Evolutionary conservation across 1,140 invertebrate genomes (phyloP), one percentile per base, ranked within the genome.

Genomic region (Panagrolaimus sp.): DNA sequence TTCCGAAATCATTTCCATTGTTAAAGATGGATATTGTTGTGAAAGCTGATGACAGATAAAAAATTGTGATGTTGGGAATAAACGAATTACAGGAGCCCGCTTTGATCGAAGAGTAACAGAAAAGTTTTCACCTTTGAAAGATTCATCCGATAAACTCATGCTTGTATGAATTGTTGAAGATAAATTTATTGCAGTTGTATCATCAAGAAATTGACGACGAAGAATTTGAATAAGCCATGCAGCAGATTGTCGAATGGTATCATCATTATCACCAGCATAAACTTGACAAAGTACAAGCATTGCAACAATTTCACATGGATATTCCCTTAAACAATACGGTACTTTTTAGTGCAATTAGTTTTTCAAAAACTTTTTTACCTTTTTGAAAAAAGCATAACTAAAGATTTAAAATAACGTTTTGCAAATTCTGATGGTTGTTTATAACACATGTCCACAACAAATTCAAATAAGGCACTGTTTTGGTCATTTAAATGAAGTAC

Each of bases 221-320:
- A 98, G 85, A 14, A 98, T 86, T 82, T 97, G 94, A 3, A 99
- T 86, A 32, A 99, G 87, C 78, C 96, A 92, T 55, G 96, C 86
- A 0, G 96, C 94, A 9, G 90, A 92, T 80, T 96, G 91, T 82
- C 95, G 90, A 1, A 96, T 90, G 21, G 89, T 87, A n/a, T 90
- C 89, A 32, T 93, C 88, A 0, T 94, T 92, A 84, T 92, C 94
- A 15, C 93, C 94, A 4, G 93, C 93, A 84, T 93, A 96, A 86
- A 98, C 89, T 26, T 98, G 87, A 0, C 94, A 94, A 8, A 98
- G 91, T 82, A 96, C 97, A 78, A 99, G 93, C 76, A 98, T 92
- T 12, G 94, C 93, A 32, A 94, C 95, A 84, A 95, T 92, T 84
- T 98, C 95, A 85, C 95, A 98, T 9, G 95, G 94, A 87, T 97